Evolutionary conservation across 2,113 vertebrate species (phyloP), one percentile per base, ranked within the genome.

Genomic region (Myotis brandtii): DNA sequence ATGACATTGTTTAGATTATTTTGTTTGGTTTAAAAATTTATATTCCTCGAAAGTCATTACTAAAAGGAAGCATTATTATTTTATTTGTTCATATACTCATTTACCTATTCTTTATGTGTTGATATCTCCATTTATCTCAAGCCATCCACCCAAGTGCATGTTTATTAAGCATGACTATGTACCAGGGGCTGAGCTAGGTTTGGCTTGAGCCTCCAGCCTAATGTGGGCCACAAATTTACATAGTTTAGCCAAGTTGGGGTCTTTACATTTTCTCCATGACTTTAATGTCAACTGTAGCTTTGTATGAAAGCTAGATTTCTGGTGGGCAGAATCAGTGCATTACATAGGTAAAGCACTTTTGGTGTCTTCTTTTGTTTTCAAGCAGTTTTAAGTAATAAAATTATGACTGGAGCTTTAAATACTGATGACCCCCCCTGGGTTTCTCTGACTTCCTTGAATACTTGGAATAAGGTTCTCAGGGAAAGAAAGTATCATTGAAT

Each of bases 1-100:
- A 87, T 88, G 76, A 50, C 69, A 94, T 59, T 97, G 89, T 91
- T 96, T 88, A 72, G 59, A 52, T 91, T 77, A 40, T 83, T 95
- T 86, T 81, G 30, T 66, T 90, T 91, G 43, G 64, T 59, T 93
- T 84, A 79, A 73, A 94, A 81, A 17, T 81, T 84, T 67, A 87
- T 86, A 75, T 77, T 73, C 48, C 62, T 93, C 54, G 82, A 73
- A 93, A 91, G 64, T 73, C 52, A 82, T 79, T 75, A 69, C 37
- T 82, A 32, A 85, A 95, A 89, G 48, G 27, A 82, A 73, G 40
- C 5, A 40, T 75, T 91, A 73, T 40, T 87, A 20, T 56, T 94
- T 56, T 77, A n/a, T 50, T 94, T 85, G n/a, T 67, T 96, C 10
- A 17, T 69, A 8, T 46, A 62, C 3, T 93, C 43, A 88, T 64